A percentile compares a stretch with the other conserved stretches of the same genome.
Evolutionary conservation across 2,113 vertebrate genomes (phyloP).

Genomic region (Mormoops blainvillei): DNA sequence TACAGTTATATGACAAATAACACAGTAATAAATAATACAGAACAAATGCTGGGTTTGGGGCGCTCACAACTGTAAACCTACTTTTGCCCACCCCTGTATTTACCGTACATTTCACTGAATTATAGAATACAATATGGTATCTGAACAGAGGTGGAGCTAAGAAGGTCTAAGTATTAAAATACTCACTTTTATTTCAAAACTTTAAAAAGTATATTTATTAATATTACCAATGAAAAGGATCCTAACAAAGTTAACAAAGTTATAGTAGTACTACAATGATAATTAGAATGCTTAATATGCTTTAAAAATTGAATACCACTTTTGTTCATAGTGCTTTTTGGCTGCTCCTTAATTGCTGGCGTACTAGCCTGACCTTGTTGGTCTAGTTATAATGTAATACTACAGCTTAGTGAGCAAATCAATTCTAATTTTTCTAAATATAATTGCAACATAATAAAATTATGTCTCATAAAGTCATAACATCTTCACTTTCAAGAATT

Average conservation of each 20-base stretch:
- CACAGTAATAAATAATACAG: too few relatives aligned
- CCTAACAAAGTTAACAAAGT: too few relatives aligned
- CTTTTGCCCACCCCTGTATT: not conserved
- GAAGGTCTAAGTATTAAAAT: not conserved
- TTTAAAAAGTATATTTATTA: not conserved
- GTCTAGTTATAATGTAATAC: not conserved
- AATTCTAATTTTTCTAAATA: not conserved
- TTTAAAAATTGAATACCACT: not conserved
- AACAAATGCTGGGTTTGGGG: not conserved
- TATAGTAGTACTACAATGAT: not conserved
- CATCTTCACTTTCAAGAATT: not conserved
- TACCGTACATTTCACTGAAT: not conserved
- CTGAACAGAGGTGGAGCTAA: not conserved
- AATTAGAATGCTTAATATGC: not conserved
- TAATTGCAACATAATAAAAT: not conserved
- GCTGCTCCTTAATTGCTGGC: not conserved
- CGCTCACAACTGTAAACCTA: not conserved
- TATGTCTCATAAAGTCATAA: not conserved
- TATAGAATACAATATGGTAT: not conserved
- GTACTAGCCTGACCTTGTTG: not conserved
- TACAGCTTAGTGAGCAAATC: not conserved
- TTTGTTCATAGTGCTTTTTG: not conserved
- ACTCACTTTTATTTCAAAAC: not conserved
- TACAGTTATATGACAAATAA: too few relatives aligned
- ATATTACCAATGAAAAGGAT: not conserved